phyloP scores from a whole-genome alignment of 1,140 invertebrate genomes.

The Psix sp. region DNA sequence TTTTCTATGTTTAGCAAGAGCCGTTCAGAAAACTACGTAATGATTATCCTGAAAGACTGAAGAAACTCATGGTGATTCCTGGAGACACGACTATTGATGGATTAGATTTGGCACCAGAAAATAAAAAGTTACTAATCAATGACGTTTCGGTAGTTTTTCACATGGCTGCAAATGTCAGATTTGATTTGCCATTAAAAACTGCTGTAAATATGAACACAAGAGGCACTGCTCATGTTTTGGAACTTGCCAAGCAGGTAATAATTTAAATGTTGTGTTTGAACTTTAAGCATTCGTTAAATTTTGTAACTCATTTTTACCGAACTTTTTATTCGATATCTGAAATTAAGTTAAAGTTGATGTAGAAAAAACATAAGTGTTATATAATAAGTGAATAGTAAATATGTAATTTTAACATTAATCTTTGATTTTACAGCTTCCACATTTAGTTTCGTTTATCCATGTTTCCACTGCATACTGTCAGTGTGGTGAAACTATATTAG shows the following conservation, averaged over 20 bases:
- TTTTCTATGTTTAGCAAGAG: conserved; percentile 68
- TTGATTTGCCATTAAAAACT: conserved; percentile 76
- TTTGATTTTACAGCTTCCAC: conserved; percentile 44
- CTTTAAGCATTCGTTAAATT: too few relatives aligned
- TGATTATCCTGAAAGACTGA: conserved; percentile 69
- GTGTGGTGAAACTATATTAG: conserved; percentile 82
- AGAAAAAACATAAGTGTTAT: too few relatives aligned
- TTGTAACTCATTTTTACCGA: too few relatives aligned
- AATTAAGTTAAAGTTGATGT: too few relatives aligned
- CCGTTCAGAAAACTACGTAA: conserved; percentile 76
- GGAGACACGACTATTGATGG: conserved; percentile 74
- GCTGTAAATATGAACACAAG: conserved; percentile 77
- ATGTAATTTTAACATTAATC: too few relatives aligned
- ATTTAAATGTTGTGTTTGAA: conserved; percentile 2
- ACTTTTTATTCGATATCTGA: too few relatives aligned
- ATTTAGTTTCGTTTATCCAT: conserved; percentile 80
- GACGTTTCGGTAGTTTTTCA: conserved; percentile 91
- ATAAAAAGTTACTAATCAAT: conserved; percentile 77
- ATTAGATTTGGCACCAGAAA: conserved; percentile 79
- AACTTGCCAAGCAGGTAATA: conserved; percentile 74
- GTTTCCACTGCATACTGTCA: conserved; percentile 91
- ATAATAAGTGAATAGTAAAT: too few relatives aligned
- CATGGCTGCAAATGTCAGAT: conserved; percentile 90
- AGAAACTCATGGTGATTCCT: conserved; percentile 71
- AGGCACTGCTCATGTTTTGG: conserved; percentile 74